These are phyloP conservation scores for Nesometra sesokonis DNA, from an alignment of 35 echinoderm and acorn worm genomes.

Conservation along the genomic window DNA sequence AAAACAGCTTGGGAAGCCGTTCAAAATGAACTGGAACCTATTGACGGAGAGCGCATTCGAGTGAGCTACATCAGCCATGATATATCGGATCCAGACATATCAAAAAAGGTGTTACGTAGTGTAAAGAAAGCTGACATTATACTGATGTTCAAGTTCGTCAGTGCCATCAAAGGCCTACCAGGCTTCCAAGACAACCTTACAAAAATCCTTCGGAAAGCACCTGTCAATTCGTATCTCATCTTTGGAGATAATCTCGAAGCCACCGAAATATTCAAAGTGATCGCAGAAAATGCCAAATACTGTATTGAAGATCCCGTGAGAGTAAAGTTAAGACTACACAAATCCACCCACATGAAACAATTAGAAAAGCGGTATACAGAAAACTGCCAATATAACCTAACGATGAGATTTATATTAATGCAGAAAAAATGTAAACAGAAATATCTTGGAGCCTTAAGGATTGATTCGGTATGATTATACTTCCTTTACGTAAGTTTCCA, in stretches of 20 bases:
- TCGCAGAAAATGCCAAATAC: no score
- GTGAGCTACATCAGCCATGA: background rate
- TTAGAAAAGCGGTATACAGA: no score
- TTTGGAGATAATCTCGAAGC: background rate
- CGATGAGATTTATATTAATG: no score
- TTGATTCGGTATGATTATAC: no score
- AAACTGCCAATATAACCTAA: no score
- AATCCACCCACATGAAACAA: no score
- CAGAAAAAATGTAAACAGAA: no score
- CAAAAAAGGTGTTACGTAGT: background rate
- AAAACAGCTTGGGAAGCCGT: background rate
- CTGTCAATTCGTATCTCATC: background rate
- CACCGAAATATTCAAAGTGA: no score
- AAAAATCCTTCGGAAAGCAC: background rate
- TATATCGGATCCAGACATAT: background rate
- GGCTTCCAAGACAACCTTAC: background rate
- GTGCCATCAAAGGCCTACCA: background rate
- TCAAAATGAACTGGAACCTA: background rate
- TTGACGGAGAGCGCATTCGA: background rate
- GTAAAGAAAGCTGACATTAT: background rate
- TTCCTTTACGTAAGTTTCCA: no score
- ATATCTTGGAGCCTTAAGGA: no score
- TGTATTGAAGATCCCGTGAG: no score
- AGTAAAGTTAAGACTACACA: no score
- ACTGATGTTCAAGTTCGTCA: background rate